Evolutionary conservation across 2,797 vertebrate genomes (phyloP).

Genomic region (Chaetophractus vellerosus): DNA sequence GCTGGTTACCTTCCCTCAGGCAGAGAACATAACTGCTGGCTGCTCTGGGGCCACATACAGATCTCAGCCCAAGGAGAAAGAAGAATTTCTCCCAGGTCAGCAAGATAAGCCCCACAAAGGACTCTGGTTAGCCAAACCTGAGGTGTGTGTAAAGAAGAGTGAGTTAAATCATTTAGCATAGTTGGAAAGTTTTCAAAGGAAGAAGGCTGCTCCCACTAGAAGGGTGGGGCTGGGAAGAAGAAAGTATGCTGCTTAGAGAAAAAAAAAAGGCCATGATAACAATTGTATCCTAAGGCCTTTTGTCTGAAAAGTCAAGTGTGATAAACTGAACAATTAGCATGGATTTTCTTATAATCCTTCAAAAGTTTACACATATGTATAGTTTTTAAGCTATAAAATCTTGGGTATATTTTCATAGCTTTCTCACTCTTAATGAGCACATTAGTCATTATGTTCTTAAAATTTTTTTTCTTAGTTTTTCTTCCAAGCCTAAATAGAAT

Average conservation of each 20-base stretch:
- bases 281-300: not conserved
- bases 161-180: not conserved
- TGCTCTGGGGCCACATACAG: not conserved
- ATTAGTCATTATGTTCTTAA: not conserved
- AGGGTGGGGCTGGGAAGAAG: not conserved
- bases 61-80: not conserved
- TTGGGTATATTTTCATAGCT: not conserved
- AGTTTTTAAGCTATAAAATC: not conserved
- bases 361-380: not conserved
- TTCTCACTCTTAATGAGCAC: not conserved
- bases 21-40: not conserved
- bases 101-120: not conserved
- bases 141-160: not conserved
- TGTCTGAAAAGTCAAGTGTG: not conserved
- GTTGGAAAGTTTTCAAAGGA: not conserved
- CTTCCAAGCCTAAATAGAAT: not conserved
- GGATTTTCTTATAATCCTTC: not conserved
- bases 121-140: not conserved
- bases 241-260: not conserved
- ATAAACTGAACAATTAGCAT: not conserved
- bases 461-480: conserved; percentile 21
- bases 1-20: not conserved
- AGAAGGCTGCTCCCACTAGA: not conserved
- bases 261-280: not conserved
- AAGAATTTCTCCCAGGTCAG: not conserved